phyloP scores from a whole-genome alignment of 1,140 invertebrate species.

The Tetraneura akinire region DNA sequence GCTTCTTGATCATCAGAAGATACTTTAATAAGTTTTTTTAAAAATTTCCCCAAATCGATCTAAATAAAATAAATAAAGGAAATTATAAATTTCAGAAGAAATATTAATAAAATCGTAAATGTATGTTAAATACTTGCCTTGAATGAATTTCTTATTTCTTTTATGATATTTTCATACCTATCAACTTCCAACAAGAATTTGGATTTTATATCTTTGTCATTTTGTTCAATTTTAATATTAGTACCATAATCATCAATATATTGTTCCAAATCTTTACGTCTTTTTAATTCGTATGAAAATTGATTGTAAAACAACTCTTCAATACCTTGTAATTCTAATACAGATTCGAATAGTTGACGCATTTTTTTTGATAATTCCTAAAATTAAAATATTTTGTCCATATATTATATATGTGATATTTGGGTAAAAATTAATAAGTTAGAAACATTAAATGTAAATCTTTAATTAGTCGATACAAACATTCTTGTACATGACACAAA shows the following conservation, averaged over 20 bases:
- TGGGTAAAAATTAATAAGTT: no score
- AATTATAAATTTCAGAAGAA: no score
- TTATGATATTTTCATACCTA: conserved; percentile 26
- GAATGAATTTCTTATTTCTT: not conserved
- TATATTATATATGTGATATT: no score
- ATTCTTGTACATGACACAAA: no score
- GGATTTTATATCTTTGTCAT: not conserved
- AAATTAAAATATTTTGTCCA: no score
- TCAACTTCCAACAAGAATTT: conserved; percentile 1
- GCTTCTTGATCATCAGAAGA: conserved; percentile 25
- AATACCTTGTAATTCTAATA: conserved; percentile 28
- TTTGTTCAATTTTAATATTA: not conserved
- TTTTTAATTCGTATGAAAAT: not conserved
- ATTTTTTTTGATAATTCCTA: conserved; percentile 48
- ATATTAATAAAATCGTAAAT: no score
- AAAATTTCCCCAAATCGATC: conserved; percentile 38
- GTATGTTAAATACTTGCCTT: conserved; percentile 23
- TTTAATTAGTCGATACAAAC: no score
- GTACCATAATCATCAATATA: conserved; percentile 36
- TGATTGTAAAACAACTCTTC: conserved; percentile 35
- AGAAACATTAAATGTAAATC: no score
- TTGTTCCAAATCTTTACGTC: conserved; percentile 32
- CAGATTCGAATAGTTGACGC: conserved; percentile 28
- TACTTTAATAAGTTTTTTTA: conserved; percentile 41
- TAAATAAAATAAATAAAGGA: not conserved